phyloP scores from a whole-genome alignment of 1,140 invertebrate species.

The Drosophila sturtevanti region DNA sequence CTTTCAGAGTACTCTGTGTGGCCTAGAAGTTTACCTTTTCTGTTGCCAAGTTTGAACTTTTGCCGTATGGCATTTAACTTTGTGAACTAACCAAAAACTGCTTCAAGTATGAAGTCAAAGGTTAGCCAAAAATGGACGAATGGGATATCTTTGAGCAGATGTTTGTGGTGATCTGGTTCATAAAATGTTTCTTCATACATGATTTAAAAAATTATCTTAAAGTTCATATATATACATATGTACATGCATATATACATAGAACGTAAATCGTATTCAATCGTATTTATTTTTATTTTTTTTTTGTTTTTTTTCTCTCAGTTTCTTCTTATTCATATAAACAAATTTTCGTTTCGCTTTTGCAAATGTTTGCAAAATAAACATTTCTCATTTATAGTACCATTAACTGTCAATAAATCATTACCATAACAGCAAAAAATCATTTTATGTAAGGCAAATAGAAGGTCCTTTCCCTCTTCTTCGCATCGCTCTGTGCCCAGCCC shows the following conservation, averaged over 20 bases:
- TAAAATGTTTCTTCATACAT: background rate
- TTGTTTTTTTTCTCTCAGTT: background rate
- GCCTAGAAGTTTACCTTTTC: conserved; percentile 26
- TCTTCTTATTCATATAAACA: background rate
- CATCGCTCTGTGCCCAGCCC: too few species aligned
- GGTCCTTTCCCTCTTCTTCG: conserved; percentile 28
- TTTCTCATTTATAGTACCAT: conserved; percentile 51
- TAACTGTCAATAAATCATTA: conserved; percentile 83
- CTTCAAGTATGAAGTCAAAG: conserved; percentile 2
- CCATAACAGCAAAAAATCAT: conserved; percentile 34
- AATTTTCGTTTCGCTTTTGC: conserved; percentile 32
- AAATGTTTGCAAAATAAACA: conserved; percentile 53
- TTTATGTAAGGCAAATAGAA: conserved; percentile 47
- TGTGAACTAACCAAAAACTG: conserved; percentile 20
- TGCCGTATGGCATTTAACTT: conserved; percentile 53
- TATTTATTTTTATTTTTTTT: too few species aligned
- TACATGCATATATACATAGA: background rate
- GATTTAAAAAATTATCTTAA: background rate
- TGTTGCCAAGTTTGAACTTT: conserved; percentile 35
- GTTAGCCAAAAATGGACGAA: background rate
- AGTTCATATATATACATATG: too few species aligned
- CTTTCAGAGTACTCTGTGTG: conserved; percentile 1
- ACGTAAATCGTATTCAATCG: background rate
- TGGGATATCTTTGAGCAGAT: background rate
- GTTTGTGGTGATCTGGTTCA: conserved; percentile 11